phyloP scores from a whole-genome alignment of 2,113 vertebrate genomes.

The Nyctereutes procyonoides region DNA sequence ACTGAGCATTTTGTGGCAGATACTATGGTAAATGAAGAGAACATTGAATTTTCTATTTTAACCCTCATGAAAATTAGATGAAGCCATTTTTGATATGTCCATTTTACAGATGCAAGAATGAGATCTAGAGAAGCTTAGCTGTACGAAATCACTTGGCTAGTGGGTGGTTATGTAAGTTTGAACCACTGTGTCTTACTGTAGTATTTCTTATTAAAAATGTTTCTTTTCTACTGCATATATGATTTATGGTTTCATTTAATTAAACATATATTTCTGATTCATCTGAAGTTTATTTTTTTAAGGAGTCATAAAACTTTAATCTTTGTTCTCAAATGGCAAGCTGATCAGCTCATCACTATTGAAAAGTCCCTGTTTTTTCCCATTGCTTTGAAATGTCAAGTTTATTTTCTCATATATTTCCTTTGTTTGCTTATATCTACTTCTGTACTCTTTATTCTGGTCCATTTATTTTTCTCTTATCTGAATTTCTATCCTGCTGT shows the following conservation, averaged over 20 bases:
- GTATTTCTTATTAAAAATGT: background rate
- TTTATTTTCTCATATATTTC: background rate
- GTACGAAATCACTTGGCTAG: background rate
- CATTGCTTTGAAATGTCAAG: background rate
- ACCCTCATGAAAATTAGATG: background rate
- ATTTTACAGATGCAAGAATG: background rate
- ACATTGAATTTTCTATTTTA: background rate
- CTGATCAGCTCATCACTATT: background rate
- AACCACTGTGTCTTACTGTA: background rate
- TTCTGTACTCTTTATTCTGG: background rate
- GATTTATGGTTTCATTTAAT: background rate
- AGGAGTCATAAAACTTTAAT: background rate
- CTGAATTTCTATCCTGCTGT: background rate
- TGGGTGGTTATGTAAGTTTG: background rate
- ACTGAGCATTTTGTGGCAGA: background rate
- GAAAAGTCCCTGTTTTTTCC: background rate
- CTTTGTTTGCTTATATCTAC: background rate
- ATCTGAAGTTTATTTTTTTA: background rate
- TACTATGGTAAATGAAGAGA: background rate
- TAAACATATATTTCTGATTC: background rate
- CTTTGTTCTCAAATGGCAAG: background rate
- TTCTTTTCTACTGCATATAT: background rate
- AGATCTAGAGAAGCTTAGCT: background rate
- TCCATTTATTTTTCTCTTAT: background rate
- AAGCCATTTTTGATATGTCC: background rate